Evolutionary conservation across 2,888 invertebrate species (phyloP), one percentile per base, ranked within the genome.

Genomic region (Polymixis flavicincta): DNA sequence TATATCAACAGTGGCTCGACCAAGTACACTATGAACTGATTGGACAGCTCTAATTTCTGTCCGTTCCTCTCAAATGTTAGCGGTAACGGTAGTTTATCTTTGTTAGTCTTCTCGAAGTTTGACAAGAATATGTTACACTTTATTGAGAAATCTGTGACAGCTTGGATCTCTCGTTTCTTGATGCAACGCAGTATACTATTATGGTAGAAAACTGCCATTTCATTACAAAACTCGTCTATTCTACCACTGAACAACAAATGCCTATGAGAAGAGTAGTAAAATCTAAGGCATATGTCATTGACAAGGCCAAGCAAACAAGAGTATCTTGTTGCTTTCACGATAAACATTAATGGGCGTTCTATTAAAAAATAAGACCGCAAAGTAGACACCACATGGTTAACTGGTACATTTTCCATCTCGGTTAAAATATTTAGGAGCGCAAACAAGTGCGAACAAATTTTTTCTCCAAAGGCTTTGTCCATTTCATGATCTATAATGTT

Each of bases 41-140:
- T 84, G 17, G 88, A 87, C 7, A 91, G 78, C 19, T 87, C 85
- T n/a, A 87, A 88, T 25, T 79, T 86, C 42, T 85, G 85, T 8
- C 91, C 92, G 71, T 90, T 88, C 64, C 88, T 87, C 72, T 90
- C 89, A 80, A 91, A 91, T 28, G 84, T 86, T 8, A 87, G 72
- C 22, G 89, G 85, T 32, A 84, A 80, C 25, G 74, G 75, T 2
- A 84, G 17, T 45, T 72, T 71, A 22, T 71, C 71, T 67, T 73
- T 77, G 55, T 78, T 73, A n/a, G 77, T 68, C 65, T 83, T 87
- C n/a, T 88, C 88, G 19, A 88, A 75, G 69, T 88, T 87, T 7
- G 86, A 81, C 88, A 89, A 91, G 71, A 90, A 89, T 75, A 89
- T 79, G 60, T 84, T 86, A 48, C 88, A 87, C 37, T 87, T 87